Base-by-base conservation (phyloP, 2,888 invertebrate genomes). In the Caenorhabditis drosophilae region DNA sequence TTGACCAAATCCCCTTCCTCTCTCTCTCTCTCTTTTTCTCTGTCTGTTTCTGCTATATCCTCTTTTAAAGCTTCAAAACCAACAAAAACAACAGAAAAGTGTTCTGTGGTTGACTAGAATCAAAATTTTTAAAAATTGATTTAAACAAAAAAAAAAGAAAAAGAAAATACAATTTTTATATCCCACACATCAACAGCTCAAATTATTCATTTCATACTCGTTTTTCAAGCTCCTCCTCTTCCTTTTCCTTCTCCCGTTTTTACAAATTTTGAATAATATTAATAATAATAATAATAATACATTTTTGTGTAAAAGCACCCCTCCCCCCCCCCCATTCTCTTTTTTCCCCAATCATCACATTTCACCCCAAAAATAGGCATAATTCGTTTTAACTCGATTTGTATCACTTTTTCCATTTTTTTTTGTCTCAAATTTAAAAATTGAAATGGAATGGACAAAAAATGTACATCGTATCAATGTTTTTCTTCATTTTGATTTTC, bases 141-240 rank as follows among this genome's bases (percentile, higher is more conserved):
- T 31, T 12, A 31, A 31, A 31, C 31, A 31, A 31, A 31, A 31
- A 31, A 31, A 31, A 9, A 31, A 31, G 31, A 31, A 9, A 6
- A 9, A 31, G 12, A 31, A 31, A 31, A 12, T 6, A 31, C 31
- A 6, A 9, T 31, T 31, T 31, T 12, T 31, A 6, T 31, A 31
- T 49, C 51, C 52, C 41, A 52, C 48, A 60, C 60, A 60, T 60
- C 60, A 60, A 54, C 60, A 60, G 60, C 60, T 60, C 54, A 61
- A n/a, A 61, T 48, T 60, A 45, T 58, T 52, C 58, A 58, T 58
- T 58, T 58, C 58, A 58, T 52, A 52, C 54, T 50, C 46, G 44
- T 51, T 35, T 51, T 41, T 38, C 22, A 18, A 36, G 11, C 1
- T 22, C 25, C n/a, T n/a, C 23, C 12, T 40, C 46, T 41, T 26